Evolutionary conservation across 2,113 vertebrate species (phyloP), one percentile per base, ranked within the genome.

Genomic region (Chroicocephalus ridibundus): DNA sequence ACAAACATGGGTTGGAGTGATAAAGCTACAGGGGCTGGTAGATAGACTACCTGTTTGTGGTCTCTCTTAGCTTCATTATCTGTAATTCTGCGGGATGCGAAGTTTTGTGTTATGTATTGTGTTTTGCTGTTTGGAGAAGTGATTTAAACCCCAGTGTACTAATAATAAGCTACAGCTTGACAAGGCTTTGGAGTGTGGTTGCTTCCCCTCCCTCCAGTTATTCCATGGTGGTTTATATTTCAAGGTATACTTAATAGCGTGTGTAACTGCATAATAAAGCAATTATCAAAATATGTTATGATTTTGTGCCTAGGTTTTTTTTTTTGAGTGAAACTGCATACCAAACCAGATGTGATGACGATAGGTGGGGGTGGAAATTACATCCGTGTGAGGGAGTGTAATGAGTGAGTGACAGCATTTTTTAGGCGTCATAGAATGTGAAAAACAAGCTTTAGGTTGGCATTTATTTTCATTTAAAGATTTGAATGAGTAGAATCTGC

Each of bases 281-380:
- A 25, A 86, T 89, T 91, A 46, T 89, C 40, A 87, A 84, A 94
- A 89, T 64, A n/a, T 22, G 40, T 62, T 92, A 31, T 77, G 57
- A 60, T 88, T 93, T 90, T 64, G 64, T 88, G 78, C 79, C 69
- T 90, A 47, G 20, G 2, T 44, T 38, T 79, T 92, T 46, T 80
- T 71, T 91, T n/a, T 13, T 4, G 9, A 11, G 44, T 88, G 76
- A 69, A 91, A n/a, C 58, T 88, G 93, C 65, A 66, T 87, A 85
- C 44, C 31, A 74, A 95, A 72, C 93, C 97, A 97, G 97, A 91
- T 97, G 91, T 95, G 93, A 95, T 97, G 95, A 97, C 51, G 93
- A 82, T 87, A 95, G 68, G 32, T 93, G 96, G 95, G 95, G 97
- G 94, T 66, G 93, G 97, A 97, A 96, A 96, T 97, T 96, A 85